phyloP scores from a whole-genome alignment of 2,888 invertebrate genomes.

The Shargacucullia verbasci region DNA sequence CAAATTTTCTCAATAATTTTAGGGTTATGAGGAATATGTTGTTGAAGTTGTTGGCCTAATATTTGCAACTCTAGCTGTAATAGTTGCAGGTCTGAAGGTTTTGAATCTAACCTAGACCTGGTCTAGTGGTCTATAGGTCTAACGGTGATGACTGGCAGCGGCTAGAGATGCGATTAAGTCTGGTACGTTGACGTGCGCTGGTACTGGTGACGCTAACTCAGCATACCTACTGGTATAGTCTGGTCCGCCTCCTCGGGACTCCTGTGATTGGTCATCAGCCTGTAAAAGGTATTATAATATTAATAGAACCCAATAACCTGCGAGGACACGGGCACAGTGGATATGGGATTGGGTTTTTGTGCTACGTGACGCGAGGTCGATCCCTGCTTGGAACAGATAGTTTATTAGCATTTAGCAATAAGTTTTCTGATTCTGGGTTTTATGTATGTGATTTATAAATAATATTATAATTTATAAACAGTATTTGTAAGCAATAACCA shows the following conservation, averaged over 20 bases:
- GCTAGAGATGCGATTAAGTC: slow-evolving; percentile 67
- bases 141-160: slow-evolving; percentile 46
- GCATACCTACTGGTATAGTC: slow-evolving; percentile 76
- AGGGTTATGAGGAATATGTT: slow-evolving; percentile 5
- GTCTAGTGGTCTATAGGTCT: slow-evolving; percentile 6
- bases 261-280: slow-evolving; percentile 46
- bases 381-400: too few species aligned
- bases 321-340: too few species aligned
- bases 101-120: slow-evolving; percentile 8
- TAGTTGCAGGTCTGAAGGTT: not conserved
- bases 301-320: not conserved
- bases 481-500: too few species aligned
- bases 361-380: too few species aligned
- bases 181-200: slow-evolving; percentile 65
- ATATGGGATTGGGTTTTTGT: too few species aligned
- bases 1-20: not conserved
- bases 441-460: too few species aligned
- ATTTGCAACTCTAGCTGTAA: not conserved
- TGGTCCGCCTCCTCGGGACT: slow-evolving; percentile 18
- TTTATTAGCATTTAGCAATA: too few species aligned
- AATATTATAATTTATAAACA: too few species aligned
- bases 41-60: not conserved
- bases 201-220: slow-evolving; percentile 74
- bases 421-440: too few species aligned
- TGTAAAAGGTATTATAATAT: slow-evolving; percentile 20